Evolutionary conservation across 2,113 vertebrate species (phyloP).

Genomic region (Verasper variegatus): DNA sequence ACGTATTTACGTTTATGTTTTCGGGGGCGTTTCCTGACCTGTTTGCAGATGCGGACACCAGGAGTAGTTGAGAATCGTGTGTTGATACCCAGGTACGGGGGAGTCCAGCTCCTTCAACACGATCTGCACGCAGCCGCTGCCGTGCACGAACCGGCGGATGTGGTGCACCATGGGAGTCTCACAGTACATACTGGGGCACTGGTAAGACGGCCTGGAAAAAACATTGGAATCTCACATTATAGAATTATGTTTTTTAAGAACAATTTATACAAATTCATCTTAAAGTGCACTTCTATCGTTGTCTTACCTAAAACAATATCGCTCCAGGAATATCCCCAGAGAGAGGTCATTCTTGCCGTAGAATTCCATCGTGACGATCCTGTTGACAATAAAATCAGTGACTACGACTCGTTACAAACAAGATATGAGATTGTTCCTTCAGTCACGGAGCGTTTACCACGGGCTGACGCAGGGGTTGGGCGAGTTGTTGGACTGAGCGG

Average conservation of each 20-base stretch:
- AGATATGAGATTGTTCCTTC: accelerated
- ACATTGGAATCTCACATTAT: background rate
- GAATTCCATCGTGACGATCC: conserved; percentile 99
- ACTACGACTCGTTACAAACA: background rate
- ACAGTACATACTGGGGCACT: conserved; percentile 97
- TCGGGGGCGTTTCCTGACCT: conserved; percentile 77
- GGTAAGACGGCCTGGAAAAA: conserved; percentile 90
- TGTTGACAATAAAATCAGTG: conserved; percentile 66
- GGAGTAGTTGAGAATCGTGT: conserved; percentile 98
- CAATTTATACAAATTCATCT: too few species aligned
- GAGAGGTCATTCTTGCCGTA: conserved; percentile 99
- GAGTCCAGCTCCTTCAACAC: conserved; percentile 97
- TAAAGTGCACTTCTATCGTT: too few species aligned
- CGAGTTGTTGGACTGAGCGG: conserved; percentile 93
- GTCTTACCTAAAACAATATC: conserved; percentile 96
- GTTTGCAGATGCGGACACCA: conserved; percentile 98
- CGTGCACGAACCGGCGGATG: conserved; percentile 95
- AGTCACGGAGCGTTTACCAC: conserved; percentile 81
- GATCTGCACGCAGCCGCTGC: conserved; percentile 97
- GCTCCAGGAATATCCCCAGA: conserved; percentile 95
- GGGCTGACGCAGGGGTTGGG: conserved; percentile 98
- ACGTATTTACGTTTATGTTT: too few species aligned
- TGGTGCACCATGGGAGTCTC: conserved; percentile 99
- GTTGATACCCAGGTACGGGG: conserved; percentile 96
- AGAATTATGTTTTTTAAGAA: background rate